A percentile compares a stretch with the other conserved stretches of the same genome.
These are phyloP conservation scores for Atrichornis clamosus DNA, from an alignment of 2,113 vertebrate species.

Conservation along the genomic window DNA sequence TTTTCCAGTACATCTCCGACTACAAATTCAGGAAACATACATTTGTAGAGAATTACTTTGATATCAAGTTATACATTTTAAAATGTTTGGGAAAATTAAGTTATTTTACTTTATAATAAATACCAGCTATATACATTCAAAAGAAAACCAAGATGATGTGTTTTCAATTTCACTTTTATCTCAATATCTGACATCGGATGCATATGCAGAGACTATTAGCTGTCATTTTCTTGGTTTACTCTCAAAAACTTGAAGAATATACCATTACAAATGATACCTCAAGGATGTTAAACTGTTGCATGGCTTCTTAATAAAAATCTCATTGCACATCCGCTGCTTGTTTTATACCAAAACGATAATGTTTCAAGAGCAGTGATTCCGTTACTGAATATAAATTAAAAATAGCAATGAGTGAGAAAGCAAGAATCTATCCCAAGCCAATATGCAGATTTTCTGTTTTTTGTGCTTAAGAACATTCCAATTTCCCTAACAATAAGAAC, in stretches of 20 bases:
- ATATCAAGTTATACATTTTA: background rate
- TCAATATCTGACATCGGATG: background rate
- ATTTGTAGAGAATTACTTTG: background rate
- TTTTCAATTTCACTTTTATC: background rate
- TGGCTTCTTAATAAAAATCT: background rate
- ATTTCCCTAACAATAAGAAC: background rate
- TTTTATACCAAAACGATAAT: background rate
- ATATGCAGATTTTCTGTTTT: background rate
- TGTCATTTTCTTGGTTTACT: background rate
- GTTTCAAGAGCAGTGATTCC: background rate
- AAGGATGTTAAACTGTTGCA: background rate
- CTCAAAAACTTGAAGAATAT: background rate
- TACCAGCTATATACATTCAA: background rate
- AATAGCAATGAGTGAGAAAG: background rate
- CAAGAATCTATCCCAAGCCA: background rate
- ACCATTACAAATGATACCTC: background rate
- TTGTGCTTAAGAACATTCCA: background rate
- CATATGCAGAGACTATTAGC: background rate
- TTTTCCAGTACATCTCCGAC: background rate
- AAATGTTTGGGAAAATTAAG: background rate
- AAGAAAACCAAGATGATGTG: background rate
- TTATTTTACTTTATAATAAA: background rate
- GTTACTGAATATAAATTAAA: background rate
- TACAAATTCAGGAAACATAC: background rate
- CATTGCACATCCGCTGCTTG: background rate